A percentile compares a stretch with the other conserved stretches of the same genome.
phyloP scores from a whole-genome alignment of 2,888 invertebrate genomes.

The Macrophya alboannulata region DNA sequence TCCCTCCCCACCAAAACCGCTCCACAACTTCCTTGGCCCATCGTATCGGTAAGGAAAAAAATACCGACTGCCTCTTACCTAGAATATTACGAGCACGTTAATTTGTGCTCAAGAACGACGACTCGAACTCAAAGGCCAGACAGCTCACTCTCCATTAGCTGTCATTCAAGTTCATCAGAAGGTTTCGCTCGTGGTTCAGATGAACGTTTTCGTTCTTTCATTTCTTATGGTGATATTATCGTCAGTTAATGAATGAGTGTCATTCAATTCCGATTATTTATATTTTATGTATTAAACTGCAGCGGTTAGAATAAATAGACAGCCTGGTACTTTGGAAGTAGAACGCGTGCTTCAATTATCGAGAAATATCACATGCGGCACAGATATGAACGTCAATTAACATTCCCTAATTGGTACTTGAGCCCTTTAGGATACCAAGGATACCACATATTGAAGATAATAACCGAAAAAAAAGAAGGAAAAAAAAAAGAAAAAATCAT shows the following conservation, averaged over 20 bases:
- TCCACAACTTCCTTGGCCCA: constrained; percentile 33
- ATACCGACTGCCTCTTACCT: constrained; percentile 35
- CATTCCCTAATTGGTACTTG: constrained; percentile 43
- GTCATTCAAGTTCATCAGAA: background rate
- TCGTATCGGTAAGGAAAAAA: constrained; percentile 39
- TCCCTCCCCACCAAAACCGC: constrained; percentile 15
- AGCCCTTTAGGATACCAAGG: constrained; percentile 15
- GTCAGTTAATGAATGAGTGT: background rate
- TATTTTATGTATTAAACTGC: background rate
- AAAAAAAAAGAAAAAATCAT: background rate
- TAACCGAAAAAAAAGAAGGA: background rate
- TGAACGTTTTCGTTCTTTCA: background rate
- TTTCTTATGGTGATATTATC: background rate
- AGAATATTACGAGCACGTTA: constrained; percentile 50
- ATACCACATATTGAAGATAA: constrained; percentile 17
- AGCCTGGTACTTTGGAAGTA: background rate
- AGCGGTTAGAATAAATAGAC: background rate
- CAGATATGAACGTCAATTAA: constrained; percentile 37
- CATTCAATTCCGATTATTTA: constrained; percentile 14
- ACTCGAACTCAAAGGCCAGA: constrained; percentile 18
- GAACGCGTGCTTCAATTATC: constrained; percentile 31
- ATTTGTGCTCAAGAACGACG: constrained; percentile 47
- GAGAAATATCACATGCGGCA: constrained; percentile 36
- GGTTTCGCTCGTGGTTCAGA: background rate
- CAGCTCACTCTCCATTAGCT: constrained; percentile 18